Conservation (phyloP, 2,797 vertebrate species). For the Takifugu rubripes region DNA sequence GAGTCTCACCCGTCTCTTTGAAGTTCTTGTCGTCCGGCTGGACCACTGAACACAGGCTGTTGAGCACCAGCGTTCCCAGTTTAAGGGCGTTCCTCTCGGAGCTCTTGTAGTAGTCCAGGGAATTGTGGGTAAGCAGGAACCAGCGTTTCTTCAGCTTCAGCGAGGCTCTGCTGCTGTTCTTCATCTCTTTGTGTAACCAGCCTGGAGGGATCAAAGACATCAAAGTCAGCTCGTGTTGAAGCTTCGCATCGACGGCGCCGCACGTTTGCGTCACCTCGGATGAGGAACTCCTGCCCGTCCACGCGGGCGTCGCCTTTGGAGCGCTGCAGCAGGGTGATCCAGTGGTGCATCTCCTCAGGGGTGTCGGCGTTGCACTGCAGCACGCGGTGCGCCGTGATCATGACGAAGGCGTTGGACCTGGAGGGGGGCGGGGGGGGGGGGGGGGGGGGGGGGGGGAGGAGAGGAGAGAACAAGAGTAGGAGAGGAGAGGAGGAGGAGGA, state of each 20-base stretch:
- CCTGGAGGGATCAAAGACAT: slow-evolving; percentile 64
- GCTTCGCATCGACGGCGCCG: neutral
- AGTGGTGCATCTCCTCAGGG: slow-evolving; percentile 98
- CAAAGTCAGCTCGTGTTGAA: no score
- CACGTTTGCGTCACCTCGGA: slow-evolving; percentile 78
- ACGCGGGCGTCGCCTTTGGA: slow-evolving; percentile 94
- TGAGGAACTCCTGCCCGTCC: slow-evolving; percentile 96
- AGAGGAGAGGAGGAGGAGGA: no score
- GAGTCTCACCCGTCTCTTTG: slow-evolving; percentile 86
- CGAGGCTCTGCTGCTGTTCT: slow-evolving; percentile 83
- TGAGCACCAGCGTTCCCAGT: slow-evolving; percentile 90
- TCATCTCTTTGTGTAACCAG: slow-evolving; percentile 95
- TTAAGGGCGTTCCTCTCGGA: slow-evolving; percentile 90
- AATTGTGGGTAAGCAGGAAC: slow-evolving; percentile 97
- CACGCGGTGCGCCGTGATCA: slow-evolving; percentile 95
- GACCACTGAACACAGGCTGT: slow-evolving; percentile 92
- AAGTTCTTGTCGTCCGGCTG: slow-evolving; percentile 91
- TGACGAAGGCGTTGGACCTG: slow-evolving; percentile 95
- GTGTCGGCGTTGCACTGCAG: slow-evolving; percentile 95
- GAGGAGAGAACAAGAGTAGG: no score
- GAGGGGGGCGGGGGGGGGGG: neutral
- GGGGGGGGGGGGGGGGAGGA: neutral
- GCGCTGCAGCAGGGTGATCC: slow-evolving; percentile 94
- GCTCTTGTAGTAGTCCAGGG: slow-evolving; percentile 96
- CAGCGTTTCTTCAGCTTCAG: slow-evolving; percentile 95